Conservation (phyloP, 2,797 vertebrate species). For the Perodicticus potto region DNA sequence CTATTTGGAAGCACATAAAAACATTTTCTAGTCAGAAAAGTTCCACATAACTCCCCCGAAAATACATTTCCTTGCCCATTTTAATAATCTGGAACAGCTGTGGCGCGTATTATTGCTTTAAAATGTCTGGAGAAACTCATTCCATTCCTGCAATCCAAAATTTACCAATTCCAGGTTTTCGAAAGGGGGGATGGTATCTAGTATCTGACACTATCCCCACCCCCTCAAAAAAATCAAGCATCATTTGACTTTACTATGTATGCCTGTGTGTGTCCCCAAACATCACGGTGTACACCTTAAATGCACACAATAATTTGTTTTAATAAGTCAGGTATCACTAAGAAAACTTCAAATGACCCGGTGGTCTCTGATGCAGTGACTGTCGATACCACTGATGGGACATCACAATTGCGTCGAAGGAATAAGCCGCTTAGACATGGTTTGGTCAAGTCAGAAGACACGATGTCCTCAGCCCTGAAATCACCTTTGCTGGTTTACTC, state of each 20-base stretch:
- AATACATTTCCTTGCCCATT: slow-evolving; percentile 31
- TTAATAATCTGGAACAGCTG: slow-evolving; percentile 69
- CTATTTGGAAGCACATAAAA: slow-evolving; percentile 63
- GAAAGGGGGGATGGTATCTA: not conserved
- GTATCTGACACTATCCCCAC: not conserved
- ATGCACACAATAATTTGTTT: not conserved
- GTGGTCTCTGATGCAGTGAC: not conserved
- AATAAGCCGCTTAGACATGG: not conserved
- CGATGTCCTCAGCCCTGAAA: not conserved
- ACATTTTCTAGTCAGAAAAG: slow-evolving; percentile 15
- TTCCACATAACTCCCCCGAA: slow-evolving; percentile 63
- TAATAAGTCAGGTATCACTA: not conserved
- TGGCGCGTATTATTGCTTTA: not conserved
- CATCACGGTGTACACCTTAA: not conserved
- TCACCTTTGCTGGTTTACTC: not conserved
- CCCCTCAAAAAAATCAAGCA: not conserved
- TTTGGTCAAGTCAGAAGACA: not conserved
- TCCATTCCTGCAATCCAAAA: not conserved
- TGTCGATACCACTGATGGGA: not conserved
- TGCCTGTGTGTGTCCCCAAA: not conserved
- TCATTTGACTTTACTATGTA: not conserved
- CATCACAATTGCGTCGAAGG: not conserved
- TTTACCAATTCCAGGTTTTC: not conserved
- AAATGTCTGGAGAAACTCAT: not conserved
- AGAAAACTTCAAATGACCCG: not conserved